Evolutionary conservation across 2,888 invertebrate species (phyloP), one percentile per base, ranked within the genome.

Genomic region (Rhaphigaster nebulosa): DNA sequence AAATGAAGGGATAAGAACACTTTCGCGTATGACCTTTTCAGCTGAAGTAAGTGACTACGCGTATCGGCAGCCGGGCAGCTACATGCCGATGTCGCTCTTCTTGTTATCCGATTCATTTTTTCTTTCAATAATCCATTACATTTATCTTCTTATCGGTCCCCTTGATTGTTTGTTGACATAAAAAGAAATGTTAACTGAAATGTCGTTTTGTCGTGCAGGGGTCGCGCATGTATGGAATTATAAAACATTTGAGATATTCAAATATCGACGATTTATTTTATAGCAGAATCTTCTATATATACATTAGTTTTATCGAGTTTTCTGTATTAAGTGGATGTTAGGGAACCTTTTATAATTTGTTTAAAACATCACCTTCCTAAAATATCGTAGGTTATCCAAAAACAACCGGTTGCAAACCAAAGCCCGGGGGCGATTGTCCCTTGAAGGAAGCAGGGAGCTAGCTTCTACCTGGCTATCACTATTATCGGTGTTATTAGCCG

Each of bases 11-110:
- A 15, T 84, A 45, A 50, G 13, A 84, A 84, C 84, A 84, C 84
- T 84, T 84, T 84, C 84, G 41, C 41, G 84, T 84, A 45, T 84
- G 84, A 84, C 84, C 84, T 84, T 84, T 84, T 84, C 84, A 84
- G 84, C n/a, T 12, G 29, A 5, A 45, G 80, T 80, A 80, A 80
- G 84, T 84, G 84, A 84, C 84, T 84, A 15, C 15, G 84, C 3
- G 45, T n/a, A 84, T 84, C 45, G n/a, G 84, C n/a, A 41, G n/a
- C 26, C n/a, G 41, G 10, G 84, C 45, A 45, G 45, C 45, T n/a
- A 84, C 84, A 84, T 84, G 45, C 84, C 84, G 45, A 45, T n/a
- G n/a, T 84, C 80, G 41, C 10, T 41, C n/a, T 45, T 76, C 38
- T 38, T 6, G 8, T 38, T 38, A 65, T 38, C 38, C 70, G 20